Percentiles rank a stretch among this genome's conserved stretches.
Conservation (phyloP, 2,888 invertebrate genomes). For the Colostygia pectinataria region DNA sequence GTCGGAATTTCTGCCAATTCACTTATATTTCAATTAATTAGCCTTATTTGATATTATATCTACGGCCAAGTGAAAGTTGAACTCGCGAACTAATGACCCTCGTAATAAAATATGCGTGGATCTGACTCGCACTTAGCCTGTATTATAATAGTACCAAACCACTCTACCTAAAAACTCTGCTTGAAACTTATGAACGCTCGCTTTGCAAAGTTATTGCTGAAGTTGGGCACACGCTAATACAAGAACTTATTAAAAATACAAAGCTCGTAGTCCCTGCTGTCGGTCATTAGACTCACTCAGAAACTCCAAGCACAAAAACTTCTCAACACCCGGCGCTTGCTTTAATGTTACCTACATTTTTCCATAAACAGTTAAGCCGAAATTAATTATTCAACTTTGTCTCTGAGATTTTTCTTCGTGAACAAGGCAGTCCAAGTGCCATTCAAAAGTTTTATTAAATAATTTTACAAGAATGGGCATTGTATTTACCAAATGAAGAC, state of each 20-base stretch:
- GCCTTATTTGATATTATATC: no score
- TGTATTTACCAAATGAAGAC: no score
- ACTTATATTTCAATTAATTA: slow-evolving; percentile 40
- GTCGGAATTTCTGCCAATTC: slow-evolving; percentile 61
- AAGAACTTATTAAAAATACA: slow-evolving; percentile 66
- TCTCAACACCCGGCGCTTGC: slow-evolving; percentile 43
- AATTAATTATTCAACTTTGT: slow-evolving; percentile 53
- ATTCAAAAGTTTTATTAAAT: slow-evolving; percentile 20
- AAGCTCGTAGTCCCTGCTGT: slow-evolving; percentile 51
- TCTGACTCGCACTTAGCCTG: background rate
- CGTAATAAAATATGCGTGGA: no score
- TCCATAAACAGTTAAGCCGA: slow-evolving; percentile 44
- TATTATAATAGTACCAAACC: background rate
- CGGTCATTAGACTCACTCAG: slow-evolving; percentile 51
- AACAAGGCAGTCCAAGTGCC: slow-evolving; percentile 30
- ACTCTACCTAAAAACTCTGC: slow-evolving; percentile 13
- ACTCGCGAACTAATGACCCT: no score
- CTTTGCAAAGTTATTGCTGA: slow-evolving; percentile 33
- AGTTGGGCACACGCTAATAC: slow-evolving; percentile 50
- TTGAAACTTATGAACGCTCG: slow-evolving; percentile 27
- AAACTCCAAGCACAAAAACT: slow-evolving; percentile 44
- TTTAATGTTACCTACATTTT: slow-evolving; percentile 47
- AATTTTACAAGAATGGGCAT: no score
- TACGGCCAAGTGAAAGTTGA: no score
- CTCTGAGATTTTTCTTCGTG: slow-evolving; percentile 33